Conservation (phyloP, 1,140 invertebrate genomes). For the Venturia canescens region DNA sequence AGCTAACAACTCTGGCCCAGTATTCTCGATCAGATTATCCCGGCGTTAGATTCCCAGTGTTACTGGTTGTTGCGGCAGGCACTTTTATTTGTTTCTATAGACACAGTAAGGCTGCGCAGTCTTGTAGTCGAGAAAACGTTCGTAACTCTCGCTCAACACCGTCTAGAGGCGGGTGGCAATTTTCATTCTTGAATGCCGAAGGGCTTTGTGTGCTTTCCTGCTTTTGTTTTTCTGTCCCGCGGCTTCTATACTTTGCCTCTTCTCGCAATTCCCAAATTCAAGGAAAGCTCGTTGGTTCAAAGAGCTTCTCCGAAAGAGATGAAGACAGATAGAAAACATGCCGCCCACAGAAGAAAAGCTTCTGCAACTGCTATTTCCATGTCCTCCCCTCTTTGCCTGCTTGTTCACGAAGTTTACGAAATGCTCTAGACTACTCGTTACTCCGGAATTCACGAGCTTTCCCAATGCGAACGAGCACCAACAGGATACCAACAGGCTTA, state of each 20-base stretch:
- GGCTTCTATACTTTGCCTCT: background rate
- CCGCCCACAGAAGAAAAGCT: conserved; percentile 21
- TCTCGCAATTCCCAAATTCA: background rate
- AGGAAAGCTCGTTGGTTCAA: conserved; percentile 14
- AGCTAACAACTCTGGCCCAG: background rate
- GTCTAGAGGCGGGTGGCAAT: conserved; percentile 21
- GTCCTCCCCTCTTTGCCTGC: background rate
- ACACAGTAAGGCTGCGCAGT: background rate
- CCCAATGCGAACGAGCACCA: background rate
- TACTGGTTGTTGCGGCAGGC: background rate
- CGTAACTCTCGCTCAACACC: conserved; percentile 20
- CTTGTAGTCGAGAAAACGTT: conserved; percentile 14
- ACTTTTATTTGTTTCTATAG: background rate
- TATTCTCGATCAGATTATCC: conserved; percentile 18
- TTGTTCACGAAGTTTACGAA: conserved; percentile 41
- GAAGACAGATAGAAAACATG: background rate
- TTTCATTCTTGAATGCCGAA: conserved; percentile 33
- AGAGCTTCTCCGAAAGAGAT: background rate
- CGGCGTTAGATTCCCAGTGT: background rate
- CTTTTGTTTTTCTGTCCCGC: background rate
- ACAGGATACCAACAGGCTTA: conserved; percentile 22
- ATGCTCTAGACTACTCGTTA: conserved; percentile 37
- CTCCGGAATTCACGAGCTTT: conserved; percentile 34
- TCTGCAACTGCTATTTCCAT: background rate
- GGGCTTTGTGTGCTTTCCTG: background rate